Evolutionary conservation across 2,113 vertebrate species (phyloP), one percentile per base, ranked within the genome.

Genomic region (Callopanchax toddi): DNA sequence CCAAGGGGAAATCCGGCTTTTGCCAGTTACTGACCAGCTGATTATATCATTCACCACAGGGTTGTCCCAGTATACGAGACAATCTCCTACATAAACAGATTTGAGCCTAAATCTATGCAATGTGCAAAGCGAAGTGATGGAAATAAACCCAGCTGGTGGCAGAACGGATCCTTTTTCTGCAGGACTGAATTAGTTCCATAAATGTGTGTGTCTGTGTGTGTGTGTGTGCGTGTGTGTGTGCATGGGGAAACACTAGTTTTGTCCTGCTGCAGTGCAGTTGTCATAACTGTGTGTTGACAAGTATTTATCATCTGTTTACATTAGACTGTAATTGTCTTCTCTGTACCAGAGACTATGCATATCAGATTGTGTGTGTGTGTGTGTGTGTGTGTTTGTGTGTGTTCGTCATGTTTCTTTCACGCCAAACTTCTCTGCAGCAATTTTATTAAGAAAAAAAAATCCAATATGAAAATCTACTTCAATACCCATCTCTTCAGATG

Each of bases 1-100:
- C 86, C 86, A 87, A 78, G 53, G 84, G 84, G 71, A 85, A 58
- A 77, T 82, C 82, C 74, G 66, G 65, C 75, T 39, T 82, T 74
- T 83, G 85, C 87, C 82, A 85, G 73, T 73, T 77, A 63, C 60
- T 83, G 77, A 79, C 81, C 79, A 60, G 74, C 68, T 60, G 60
- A 45, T 69, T 83, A 84, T 86, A 84, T 76, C 79, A 72, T 36
- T 84, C 83, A 61, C 83, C 58, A 53, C 67, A 60, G 88, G 86
- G 77, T 61, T 76, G 68, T 78, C 73, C 81, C 77, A 11, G 9
- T 18, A 45, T 57, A 22, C 6, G 40, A 22, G 21, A 29, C 48
- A 44, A 25, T 34, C 25, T 25, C 37, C 17, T 46, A 77, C 45
- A 21, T 45, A 4, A 23, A 9, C 46, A 45, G 56, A 68, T 64